Percentiles rank a stretch among this genome's conserved stretches.
Evolutionary conservation across 2,113 vertebrate species (phyloP).

Genomic region (Struthio camelus): DNA sequence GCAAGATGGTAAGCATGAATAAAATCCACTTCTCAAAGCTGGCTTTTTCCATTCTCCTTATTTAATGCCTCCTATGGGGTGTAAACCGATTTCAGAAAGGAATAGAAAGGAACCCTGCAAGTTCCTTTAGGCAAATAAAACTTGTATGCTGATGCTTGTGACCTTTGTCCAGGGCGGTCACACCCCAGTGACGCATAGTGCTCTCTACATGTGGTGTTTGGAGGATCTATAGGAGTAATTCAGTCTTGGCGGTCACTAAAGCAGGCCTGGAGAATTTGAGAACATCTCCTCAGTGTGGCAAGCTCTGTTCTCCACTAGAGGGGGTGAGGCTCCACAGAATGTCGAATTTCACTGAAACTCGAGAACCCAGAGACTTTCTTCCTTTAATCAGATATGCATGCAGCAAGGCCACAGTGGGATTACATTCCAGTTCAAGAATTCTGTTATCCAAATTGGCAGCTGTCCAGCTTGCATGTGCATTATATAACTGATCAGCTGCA

Average conservation of each 20-base stretch:
- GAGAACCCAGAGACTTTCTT: neutral
- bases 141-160: neutral
- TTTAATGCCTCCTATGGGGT: neutral
- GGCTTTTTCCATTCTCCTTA: neutral
- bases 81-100: no score
- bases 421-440: neutral
- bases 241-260: neutral
- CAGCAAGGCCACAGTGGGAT: neutral
- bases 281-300: neutral
- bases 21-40: neutral
- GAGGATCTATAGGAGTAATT: no score
- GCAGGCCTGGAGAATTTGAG: neutral
- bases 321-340: neutral
- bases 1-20: neutral
- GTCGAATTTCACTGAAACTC: neutral
- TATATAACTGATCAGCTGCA: neutral
- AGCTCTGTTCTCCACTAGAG: slow-evolving; percentile 39
- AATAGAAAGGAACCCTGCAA: no score
- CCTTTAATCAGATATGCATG: rapidly evolving
- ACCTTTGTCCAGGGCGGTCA: neutral
- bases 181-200: rapidly evolving
- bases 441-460: neutral
- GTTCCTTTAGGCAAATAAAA: neutral
- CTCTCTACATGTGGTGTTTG: neutral
- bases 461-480: neutral